Evolutionary conservation across 2,797 vertebrate species (phyloP).

Genomic region (Danio albolineatus): DNA sequence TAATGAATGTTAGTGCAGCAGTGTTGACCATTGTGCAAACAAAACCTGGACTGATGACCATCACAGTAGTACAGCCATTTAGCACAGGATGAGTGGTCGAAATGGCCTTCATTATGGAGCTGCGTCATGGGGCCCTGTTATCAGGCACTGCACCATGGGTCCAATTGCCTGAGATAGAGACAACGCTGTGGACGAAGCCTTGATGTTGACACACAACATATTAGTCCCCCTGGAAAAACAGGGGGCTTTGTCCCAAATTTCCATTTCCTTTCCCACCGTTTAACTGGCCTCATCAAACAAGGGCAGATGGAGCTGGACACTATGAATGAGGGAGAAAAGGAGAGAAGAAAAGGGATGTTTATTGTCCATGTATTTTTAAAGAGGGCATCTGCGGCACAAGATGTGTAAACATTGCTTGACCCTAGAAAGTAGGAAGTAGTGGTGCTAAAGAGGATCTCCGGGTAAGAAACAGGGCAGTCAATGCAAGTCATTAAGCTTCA

Average conservation of each 20-base stretch:
- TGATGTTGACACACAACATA: conserved; percentile 80
- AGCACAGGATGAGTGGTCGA: conserved; percentile 77
- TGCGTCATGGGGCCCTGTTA: conserved; percentile 76
- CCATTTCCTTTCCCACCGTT: conserved; percentile 76
- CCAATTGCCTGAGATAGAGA: conserved; percentile 79
- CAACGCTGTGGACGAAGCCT: conserved; percentile 62
- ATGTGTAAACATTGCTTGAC: conserved; percentile 80
- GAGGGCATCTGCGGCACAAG: conserved; percentile 73
- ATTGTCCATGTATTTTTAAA: conserved; percentile 85
- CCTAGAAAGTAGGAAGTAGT: conserved; percentile 61
- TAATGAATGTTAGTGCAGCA: background rate
- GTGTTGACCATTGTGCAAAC: conserved; percentile 53
- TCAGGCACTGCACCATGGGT: conserved; percentile 77
- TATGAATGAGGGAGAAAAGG: conserved; percentile 21
- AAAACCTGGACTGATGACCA: conserved; percentile 75
- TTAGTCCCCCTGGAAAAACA: conserved; percentile 74
- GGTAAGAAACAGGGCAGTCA: conserved; percentile 51
- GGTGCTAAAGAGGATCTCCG: conserved; percentile 49
- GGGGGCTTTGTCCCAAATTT: conserved; percentile 70
- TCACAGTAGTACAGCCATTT: conserved; percentile 72
- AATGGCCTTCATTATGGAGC: conserved; percentile 82
- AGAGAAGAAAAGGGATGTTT: conserved; percentile 71
- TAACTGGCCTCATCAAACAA: conserved; percentile 78
- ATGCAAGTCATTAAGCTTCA: conserved; percentile 49
- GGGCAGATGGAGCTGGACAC: conserved; percentile 61